These are phyloP conservation scores for Crypturellus undulatus DNA, from an alignment of 2,113 vertebrate species.

Conservation along the genomic window DNA sequence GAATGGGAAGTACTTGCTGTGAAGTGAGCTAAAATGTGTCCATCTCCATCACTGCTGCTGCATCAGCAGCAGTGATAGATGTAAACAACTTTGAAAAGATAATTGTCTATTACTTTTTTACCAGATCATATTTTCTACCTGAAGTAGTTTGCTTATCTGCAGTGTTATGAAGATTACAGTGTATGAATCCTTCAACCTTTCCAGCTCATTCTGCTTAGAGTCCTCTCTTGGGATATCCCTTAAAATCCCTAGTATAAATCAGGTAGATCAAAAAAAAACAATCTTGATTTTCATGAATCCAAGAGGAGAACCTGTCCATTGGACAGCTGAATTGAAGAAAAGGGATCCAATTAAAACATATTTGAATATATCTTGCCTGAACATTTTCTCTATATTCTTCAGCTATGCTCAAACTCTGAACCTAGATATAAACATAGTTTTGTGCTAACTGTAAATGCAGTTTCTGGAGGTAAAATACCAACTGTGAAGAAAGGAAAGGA, in stretches of 20 bases:
- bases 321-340: background rate
- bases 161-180: background rate
- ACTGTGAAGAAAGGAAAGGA: background rate
- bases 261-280: background rate
- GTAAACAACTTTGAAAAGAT: background rate
- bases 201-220: background rate
- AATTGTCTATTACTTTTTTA: background rate
- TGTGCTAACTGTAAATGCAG: background rate
- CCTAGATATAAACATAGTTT: fast-evolving
- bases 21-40: background rate
- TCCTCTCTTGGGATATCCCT: background rate
- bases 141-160: background rate
- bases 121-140: background rate
- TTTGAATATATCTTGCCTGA: background rate
- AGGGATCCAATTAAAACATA: background rate
- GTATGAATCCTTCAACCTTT: background rate
- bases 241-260: background rate
- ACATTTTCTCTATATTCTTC: background rate
- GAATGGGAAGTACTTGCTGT: background rate
- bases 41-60: background rate
- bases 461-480: background rate
- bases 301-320: background rate
- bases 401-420: background rate
- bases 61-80: background rate
- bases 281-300: background rate